Evolutionary conservation across 2,888 invertebrate genomes (phyloP).

Genomic region (Ectropis crepuscularia): DNA sequence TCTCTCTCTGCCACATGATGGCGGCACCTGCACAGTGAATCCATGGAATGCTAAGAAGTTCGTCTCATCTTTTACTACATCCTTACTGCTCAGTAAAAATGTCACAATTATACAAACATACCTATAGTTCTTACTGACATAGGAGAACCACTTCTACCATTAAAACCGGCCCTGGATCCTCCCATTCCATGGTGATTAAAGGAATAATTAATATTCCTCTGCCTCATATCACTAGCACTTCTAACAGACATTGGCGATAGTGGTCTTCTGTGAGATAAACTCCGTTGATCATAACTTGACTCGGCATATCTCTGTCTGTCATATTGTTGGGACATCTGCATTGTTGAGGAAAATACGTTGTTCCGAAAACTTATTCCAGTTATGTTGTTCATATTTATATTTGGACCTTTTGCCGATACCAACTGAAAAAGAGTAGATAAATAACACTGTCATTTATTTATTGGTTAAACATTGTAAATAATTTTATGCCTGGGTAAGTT

Average conservation of each 20-base stretch:
- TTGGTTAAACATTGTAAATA: too few species aligned
- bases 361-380: conserved; percentile 54
- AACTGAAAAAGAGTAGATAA: conserved; percentile 52
- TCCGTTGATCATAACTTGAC: conserved; percentile 55
- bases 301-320: conserved; percentile 51
- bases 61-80: too few species aligned
- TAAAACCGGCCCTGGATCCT: conserved; percentile 56
- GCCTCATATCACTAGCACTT: conserved; percentile 55
- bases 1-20: too few species aligned
- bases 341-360: conserved; percentile 55
- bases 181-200: conserved; percentile 50
- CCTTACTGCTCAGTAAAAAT: not conserved
- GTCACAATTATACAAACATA: conserved; percentile 33
- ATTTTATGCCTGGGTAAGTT: too few species aligned
- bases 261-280: conserved; percentile 57
- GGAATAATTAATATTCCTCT: conserved; percentile 51
- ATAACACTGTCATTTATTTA: not conserved
- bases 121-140: conserved; percentile 67
- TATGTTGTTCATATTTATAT: conserved; percentile 53
- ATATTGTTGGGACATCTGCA: conserved; percentile 56
- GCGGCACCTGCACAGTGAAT: too few species aligned
- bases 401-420: conserved; percentile 60
- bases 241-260: conserved; percentile 60
- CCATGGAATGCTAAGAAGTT: too few species aligned
- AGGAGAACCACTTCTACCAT: conserved; percentile 67